Evolutionary conservation across 92 coral and sea anemone genomes (phyloP), one percentile per base, ranked within the genome.

Genomic region (Zoanthus gigantus): DNA sequence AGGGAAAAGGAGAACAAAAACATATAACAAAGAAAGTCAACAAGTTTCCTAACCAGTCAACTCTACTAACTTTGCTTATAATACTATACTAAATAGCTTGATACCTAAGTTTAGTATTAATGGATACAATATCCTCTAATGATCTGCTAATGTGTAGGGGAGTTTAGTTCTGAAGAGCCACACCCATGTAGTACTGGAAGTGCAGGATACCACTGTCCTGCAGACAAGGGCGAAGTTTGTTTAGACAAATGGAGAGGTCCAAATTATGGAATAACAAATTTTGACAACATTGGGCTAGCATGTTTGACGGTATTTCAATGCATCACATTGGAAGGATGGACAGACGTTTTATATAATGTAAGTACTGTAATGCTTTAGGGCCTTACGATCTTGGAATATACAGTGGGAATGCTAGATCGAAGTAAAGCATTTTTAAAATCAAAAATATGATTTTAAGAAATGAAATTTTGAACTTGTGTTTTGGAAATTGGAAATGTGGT

Each of bases 281-380:
- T 97, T 83, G 99, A 97, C 89, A 97, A 97, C 44, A 95, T 97
- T 72, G 99, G 97, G 75, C 85, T 97, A 63, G 99, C 99, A 16
- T 97, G 99, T 71, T 93, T 97, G 57, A 97, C 99, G 17, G 99
- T 97, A 32, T 97, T 97, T 86, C 99, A 97, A 56, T 97, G 99
- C 63, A 95, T 97, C 65, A 97, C 99, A 11, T 92, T 97, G 11
- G 99, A 97, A 76, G 99, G 99, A 28, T 97, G 99, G 99, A 97
- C 99, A 73, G 99, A 97, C 87, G 99, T 97, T 50, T 53, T 97
- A 92, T 97, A 97, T 89, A 92, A 89, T 93, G 99, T 97, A 83
- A 88, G 99, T 92, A 58, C 17, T 11, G 18, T 58, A 58, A 13
- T 13, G 0, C n/a, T n/a, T n/a, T n/a, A n/a, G n/a, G n/a, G n/a